phyloP scores from a whole-genome alignment of 1,140 invertebrate species.

The Drosophila subpulchrella region DNA sequence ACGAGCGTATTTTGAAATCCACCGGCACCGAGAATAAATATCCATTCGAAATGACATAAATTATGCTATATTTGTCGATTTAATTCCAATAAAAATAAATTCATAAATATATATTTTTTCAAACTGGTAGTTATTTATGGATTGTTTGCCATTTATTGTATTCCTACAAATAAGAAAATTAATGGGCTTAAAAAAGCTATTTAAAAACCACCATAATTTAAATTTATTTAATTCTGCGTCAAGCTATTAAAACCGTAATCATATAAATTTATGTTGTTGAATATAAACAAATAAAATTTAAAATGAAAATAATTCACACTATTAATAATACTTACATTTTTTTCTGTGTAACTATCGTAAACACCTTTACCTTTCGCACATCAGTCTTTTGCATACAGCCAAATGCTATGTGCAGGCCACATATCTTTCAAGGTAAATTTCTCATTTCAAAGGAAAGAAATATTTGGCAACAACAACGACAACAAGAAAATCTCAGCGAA shows the following conservation, averaged over 20 bases:
- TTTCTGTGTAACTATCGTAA: conserved; percentile 7
- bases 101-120: too few species aligned
- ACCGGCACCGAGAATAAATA: conserved; percentile 1
- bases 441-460: conserved; percentile 61
- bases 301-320: neutral
- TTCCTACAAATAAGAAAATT: too few species aligned
- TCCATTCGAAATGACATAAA: neutral
- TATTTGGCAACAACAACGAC: conserved; percentile 35
- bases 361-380: conserved; percentile 9
- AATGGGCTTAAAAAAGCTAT: neutral
- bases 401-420: conserved; percentile 25
- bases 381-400: conserved; percentile 11
- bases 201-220: neutral
- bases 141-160: too few species aligned
- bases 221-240: neutral
- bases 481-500: conserved; percentile 14
- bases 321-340: too few species aligned
- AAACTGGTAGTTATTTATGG: too few species aligned
- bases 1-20: conserved; percentile 24
- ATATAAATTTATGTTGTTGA: neutral
- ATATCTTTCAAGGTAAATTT: conserved; percentile 55
- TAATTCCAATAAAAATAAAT: neutral
- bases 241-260: too few species aligned
- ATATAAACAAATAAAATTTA: too few species aligned
- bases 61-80: too few species aligned